A percentile compares a stretch with the other conserved stretches of the same genome.
phyloP scores from a whole-genome alignment of 2,797 vertebrate species.

The Glyptemys insculpta region DNA sequence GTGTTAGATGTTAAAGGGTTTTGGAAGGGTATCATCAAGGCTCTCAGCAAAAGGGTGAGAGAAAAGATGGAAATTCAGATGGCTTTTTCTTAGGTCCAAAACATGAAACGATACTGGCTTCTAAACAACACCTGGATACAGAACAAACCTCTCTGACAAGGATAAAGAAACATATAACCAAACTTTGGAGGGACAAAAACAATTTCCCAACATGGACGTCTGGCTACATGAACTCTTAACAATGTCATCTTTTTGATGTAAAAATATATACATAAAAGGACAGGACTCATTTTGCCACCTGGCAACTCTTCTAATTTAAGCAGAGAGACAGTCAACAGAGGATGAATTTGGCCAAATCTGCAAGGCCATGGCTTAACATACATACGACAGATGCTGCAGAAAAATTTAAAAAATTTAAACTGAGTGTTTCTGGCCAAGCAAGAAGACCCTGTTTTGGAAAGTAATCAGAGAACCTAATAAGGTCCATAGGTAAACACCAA shows the following conservation, averaged over 20 bases:
- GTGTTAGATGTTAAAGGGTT: background rate
- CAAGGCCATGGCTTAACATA: background rate
- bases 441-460: constrained; percentile 54
- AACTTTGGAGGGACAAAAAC: background rate
- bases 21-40: background rate
- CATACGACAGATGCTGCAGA: background rate
- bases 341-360: background rate
- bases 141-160: background rate
- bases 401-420: background rate
- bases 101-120: background rate
- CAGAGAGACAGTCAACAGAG: background rate
- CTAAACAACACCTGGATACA: background rate
- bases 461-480: background rate
- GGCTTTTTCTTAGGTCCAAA: background rate
- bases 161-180: background rate
- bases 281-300: background rate
- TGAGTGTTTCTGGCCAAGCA: background rate
- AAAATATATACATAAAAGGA: background rate
- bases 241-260: background rate
- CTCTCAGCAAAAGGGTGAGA: background rate
- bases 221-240: background rate
- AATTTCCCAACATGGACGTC: background rate
- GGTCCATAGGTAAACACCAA: constrained; percentile 38
- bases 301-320: background rate
- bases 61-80: background rate